Percentiles rank a stretch among this genome's conserved stretches.
These are phyloP conservation scores for Nasonia longicornis DNA, from an alignment of 1,140 invertebrate genomes.

Conservation along the genomic window DNA sequence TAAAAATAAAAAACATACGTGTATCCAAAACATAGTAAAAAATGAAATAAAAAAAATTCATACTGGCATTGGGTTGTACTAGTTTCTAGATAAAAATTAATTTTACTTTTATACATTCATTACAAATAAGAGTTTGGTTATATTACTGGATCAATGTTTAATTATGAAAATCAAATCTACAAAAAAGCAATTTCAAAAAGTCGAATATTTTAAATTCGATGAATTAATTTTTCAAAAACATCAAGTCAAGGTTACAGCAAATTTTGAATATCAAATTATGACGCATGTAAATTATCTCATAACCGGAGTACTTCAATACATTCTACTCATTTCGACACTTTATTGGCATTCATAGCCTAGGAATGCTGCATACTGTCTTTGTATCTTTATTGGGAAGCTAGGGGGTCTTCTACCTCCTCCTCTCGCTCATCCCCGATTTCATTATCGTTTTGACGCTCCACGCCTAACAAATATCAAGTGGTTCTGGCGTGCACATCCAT, in stretches of 20 bases:
- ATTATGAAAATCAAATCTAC: background rate
- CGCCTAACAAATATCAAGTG: conserved; percentile 20
- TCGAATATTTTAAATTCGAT: background rate
- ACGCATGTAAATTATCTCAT: background rate
- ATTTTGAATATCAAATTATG: background rate
- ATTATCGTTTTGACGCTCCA: background rate
- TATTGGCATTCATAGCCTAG: background rate
- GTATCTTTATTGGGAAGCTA: background rate
- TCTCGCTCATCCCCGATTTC: background rate
- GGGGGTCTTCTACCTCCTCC: background rate
- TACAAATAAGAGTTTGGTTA: too few species aligned
- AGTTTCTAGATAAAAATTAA: background rate
- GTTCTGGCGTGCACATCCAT: conserved; percentile 30
- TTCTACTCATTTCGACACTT: background rate
- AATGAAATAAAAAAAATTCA: background rate
- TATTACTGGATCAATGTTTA: background rate
- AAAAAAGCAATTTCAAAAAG: background rate
- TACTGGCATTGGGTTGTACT: background rate
- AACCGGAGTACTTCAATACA: background rate
- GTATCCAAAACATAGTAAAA: background rate
- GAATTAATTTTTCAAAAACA: background rate
- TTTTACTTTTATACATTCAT: background rate
- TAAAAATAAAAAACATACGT: too few species aligned
- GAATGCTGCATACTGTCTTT: background rate
- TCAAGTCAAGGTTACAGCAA: background rate